Base-by-base conservation (phyloP, 2,797 vertebrate genomes). In the Chrosomus eos region DNA sequence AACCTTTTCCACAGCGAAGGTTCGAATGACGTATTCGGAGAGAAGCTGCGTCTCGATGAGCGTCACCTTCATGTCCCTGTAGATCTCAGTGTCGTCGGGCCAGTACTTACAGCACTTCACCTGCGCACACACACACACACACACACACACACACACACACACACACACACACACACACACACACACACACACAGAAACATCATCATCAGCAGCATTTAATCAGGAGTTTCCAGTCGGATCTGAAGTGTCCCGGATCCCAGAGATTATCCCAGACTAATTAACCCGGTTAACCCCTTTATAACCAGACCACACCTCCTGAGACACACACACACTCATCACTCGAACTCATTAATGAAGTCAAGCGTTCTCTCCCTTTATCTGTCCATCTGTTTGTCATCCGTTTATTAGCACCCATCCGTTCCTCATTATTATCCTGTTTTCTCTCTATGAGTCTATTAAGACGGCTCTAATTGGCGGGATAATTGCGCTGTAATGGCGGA, bases 41-140 rank as follows among this genome's bases (percentile, higher is more conserved):
- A 99, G 94, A 40, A 98, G 96, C 89, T 99, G 97, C 62, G 98
- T 98, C 93, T 99, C 98, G 87, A 99, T 98, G 83, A 98, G 93
- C 1, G 98, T 99, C 86, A 99, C 97, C 94, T 99, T 99, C 94
- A 99, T 97, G 92, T 99, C 98, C 84, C 98, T 96, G 84, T 98
- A 98, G 89, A 99, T 97, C 92, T 99, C 98, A 0, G 97, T 97
- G 92, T 98, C 98, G 60, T 98, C 98, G 0, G 98, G 98, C 98
- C 98, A 99, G 93, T 99, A 99, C 91, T 99, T 99, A 94, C 97
- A 99, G 89, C 97, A 98, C 89, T 99, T 98, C 88, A 99, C 97
- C 97, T 98, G 91, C 4, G 64, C 58, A 86, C 86, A 36, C 64
- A 58, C 51, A 55, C 51, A 53, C 51, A 86, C 23, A 76, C 66